phyloP scores from a whole-genome alignment of 2,113 vertebrate genomes.

The Sinosuthora webbiana region DNA sequence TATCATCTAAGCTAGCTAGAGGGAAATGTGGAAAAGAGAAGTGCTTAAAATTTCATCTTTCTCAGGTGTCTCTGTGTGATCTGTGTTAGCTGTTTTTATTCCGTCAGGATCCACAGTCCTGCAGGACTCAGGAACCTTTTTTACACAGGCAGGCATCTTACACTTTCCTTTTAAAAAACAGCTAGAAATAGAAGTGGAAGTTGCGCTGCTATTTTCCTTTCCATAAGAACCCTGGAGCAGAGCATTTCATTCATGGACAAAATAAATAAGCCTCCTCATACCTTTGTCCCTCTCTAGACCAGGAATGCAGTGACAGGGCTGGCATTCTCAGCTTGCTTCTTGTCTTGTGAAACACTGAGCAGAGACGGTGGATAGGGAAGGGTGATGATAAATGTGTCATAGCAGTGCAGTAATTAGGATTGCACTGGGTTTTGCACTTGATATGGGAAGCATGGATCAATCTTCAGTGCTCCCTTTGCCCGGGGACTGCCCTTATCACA shows the following conservation, averaged over 20 bases:
- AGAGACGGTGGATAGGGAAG: not conserved
- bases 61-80: not conserved
- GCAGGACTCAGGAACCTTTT: not conserved
- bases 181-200: not conserved
- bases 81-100: not conserved
- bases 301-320: not conserved
- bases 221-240: not conserved
- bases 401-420: slow-evolving; percentile 29
- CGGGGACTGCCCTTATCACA: not conserved
- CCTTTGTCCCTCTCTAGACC: not conserved
- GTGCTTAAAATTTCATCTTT: not conserved
- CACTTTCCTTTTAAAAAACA: not conserved
- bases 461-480: not conserved
- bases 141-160: not conserved
- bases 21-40: not conserved
- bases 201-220: not conserved
- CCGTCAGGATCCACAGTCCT: not conserved
- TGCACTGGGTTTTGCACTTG: not conserved
- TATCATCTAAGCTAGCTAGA: not conserved
- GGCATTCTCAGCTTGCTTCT: slow-evolving; percentile 26
- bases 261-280: not conserved
- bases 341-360: slow-evolving; percentile 6
- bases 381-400: slow-evolving; percentile 14
- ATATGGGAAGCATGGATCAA: not conserved
- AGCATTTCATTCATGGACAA: not conserved